These are phyloP conservation scores for Drosophila ustulata DNA, from an alignment of 2,888 invertebrate species.

Conservation along the genomic window DNA sequence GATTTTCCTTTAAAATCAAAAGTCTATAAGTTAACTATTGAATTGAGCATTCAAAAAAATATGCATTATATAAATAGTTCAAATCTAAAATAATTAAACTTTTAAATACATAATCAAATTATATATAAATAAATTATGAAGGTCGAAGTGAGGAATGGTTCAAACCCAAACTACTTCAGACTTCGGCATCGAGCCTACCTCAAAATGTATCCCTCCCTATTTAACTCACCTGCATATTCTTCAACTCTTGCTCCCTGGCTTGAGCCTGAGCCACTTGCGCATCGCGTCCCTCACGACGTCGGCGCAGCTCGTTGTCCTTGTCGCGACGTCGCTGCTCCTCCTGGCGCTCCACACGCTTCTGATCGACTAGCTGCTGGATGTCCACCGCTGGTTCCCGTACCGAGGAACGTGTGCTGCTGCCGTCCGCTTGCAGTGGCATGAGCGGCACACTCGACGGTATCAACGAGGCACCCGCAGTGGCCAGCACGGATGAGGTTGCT, in stretches of 20 bases:
- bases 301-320: slow-evolving; percentile 88
- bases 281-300: slow-evolving; percentile 90
- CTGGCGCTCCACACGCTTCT: slow-evolving; percentile 92
- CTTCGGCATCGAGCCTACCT: no score
- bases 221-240: slow-evolving; percentile 66
- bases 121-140: no score
- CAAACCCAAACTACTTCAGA: no score
- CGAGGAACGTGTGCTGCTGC: not conserved
- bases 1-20: no score
- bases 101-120: no score
- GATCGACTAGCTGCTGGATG: slow-evolving; percentile 80
- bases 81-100: no score
- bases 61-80: no score
- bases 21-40: no score
- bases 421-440: not conserved
- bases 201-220: no score
- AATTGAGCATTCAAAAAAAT: no score
- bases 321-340: slow-evolving; percentile 94
- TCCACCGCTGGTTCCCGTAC: slow-evolving; percentile 45
- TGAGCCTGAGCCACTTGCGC: slow-evolving; percentile 86
- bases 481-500: slow-evolving; percentile 18
- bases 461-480: slow-evolving; percentile 20
- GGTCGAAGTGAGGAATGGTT: no score
- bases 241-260: slow-evolving; percentile 81
- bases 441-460: slow-evolving; percentile 19